Evolutionary conservation across 2,888 invertebrate species (phyloP).

Genomic region (Eupithecia exiguata): DNA sequence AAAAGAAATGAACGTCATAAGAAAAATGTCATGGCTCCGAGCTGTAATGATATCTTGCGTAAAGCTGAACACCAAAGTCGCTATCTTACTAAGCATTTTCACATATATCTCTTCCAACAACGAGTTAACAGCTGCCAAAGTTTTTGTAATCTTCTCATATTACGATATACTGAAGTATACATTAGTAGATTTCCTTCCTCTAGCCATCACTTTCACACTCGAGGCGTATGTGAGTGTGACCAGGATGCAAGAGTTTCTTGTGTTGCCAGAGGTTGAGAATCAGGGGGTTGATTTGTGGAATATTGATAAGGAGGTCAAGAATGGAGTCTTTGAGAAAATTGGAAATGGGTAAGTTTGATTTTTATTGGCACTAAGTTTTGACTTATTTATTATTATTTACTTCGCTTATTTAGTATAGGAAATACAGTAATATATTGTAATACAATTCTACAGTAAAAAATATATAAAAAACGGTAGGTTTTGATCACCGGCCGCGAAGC

Average conservation of each 20-base stretch:
- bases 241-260: constrained; percentile 87
- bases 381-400: no score
- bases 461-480: no score
- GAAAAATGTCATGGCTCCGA: constrained; percentile 86
- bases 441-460: no score
- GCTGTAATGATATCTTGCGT: constrained; percentile 88
- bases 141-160: constrained; percentile 91
- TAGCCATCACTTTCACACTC: constrained; percentile 89
- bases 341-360: constrained; percentile 70
- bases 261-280: constrained; percentile 71
- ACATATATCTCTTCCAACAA: constrained; percentile 86
- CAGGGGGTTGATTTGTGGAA: constrained; percentile 66
- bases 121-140: constrained; percentile 88
- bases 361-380: no score
- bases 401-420: no score
- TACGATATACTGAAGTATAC: constrained; percentile 91
- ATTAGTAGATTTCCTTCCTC: constrained; percentile 91
- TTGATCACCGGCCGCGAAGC: no score
- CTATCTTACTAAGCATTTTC: constrained; percentile 90
- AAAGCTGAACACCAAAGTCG: constrained; percentile 90
- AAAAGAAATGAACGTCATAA: constrained; percentile 87
- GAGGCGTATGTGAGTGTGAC: constrained; percentile 90
- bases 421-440: no score
- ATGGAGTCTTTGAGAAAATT: constrained; percentile 75
- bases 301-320: constrained; percentile 59